Evolutionary conservation across 2,113 vertebrate species (phyloP).

Genomic region (Ammospiza nelsoni): DNA sequence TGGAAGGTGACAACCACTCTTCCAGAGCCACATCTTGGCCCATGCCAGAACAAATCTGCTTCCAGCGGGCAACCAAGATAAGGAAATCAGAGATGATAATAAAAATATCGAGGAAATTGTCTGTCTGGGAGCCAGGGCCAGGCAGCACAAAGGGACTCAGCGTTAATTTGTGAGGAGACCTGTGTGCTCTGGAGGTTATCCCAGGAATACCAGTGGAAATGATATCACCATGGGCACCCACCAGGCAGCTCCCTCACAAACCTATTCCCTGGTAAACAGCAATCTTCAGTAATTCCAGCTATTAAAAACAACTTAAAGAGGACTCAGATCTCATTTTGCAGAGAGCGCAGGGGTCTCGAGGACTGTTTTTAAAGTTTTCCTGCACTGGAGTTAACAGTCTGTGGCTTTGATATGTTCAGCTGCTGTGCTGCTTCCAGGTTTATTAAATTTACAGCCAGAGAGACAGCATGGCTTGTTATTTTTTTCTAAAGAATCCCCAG

Average conservation of each 20-base stretch:
- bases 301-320: conserved; percentile 77
- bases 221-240: conserved; percentile 48
- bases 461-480: background rate
- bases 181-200: background rate
- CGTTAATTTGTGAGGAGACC: conserved; percentile 36
- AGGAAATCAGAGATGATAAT: conserved; percentile 42
- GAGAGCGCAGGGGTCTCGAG: conserved; percentile 47
- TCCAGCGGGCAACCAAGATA: background rate
- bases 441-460: conserved; percentile 63
- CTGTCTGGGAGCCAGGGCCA: background rate
- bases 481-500: background rate
- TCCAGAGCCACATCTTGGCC: background rate
- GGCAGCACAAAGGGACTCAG: background rate
- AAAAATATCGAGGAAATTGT: conserved; percentile 21
- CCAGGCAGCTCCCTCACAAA: conserved; percentile 28
- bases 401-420: conserved; percentile 24
- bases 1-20: background rate
- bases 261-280: conserved; percentile 58
- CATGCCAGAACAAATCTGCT: conserved; percentile 7
- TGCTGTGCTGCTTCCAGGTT: conserved; percentile 35
- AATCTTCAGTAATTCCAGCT: conserved; percentile 66
- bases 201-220: conserved; percentile 33
- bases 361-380: conserved; percentile 56
- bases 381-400: conserved; percentile 8
- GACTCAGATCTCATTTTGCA: conserved; percentile 70